Percentiles rank a stretch among this genome's conserved stretches.
Conservation (phyloP, 2,888 invertebrate genomes). For the Nomada fabriciana region DNA sequence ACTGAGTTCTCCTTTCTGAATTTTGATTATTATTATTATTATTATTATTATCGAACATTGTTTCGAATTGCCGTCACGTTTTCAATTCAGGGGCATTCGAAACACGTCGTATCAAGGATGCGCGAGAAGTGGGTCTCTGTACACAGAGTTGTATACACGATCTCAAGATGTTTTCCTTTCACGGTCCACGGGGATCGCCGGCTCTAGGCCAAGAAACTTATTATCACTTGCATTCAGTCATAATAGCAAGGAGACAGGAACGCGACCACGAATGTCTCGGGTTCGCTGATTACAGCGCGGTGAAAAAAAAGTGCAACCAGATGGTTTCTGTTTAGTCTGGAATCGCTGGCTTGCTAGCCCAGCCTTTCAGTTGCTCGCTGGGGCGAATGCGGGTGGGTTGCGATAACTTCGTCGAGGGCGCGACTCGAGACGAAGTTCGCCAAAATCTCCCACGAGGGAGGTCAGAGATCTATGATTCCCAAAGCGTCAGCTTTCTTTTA, state of each 20-base stretch:
- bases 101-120: not conserved
- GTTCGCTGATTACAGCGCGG: constrained; percentile 62
- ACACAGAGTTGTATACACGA: constrained; percentile 2
- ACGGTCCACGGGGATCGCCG: constrained; percentile 38
- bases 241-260: constrained; percentile 60
- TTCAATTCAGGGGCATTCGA: not conserved
- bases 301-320: constrained; percentile 72
- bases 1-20: not conserved
- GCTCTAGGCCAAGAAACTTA: constrained; percentile 59
- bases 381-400: constrained; percentile 6
- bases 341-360: constrained; percentile 59
- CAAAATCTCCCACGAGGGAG: constrained; percentile 10
- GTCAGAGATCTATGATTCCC: constrained; percentile 9
- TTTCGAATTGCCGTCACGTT: not conserved
- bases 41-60: not conserved
- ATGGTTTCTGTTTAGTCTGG: constrained; percentile 79
- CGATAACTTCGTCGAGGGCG: constrained; percentile 42
- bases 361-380: constrained; percentile 40
- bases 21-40: not conserved
- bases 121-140: constrained; percentile 2
- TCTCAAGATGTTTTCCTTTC: constrained; percentile 48
- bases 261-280: constrained; percentile 12
- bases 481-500: not conserved
- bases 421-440: constrained; percentile 32
- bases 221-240: constrained; percentile 61